These are phyloP conservation scores for Chelon auratus DNA, from an alignment of 2,797 vertebrate species.

Conservation along the genomic window DNA sequence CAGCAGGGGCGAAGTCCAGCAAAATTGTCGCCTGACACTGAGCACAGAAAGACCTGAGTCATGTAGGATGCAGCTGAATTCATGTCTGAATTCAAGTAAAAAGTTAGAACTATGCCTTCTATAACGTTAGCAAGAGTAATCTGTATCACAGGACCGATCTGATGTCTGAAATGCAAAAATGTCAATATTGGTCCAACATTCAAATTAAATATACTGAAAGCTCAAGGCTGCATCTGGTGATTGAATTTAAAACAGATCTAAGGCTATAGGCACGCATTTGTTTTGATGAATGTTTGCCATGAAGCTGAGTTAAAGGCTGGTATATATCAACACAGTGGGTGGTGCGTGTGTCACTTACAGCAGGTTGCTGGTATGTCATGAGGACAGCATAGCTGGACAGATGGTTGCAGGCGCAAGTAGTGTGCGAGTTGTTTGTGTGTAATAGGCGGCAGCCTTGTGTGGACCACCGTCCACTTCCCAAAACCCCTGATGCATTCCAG, in stretches of 20 bases:
- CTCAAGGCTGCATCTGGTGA: neutral
- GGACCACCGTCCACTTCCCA: conserved; percentile 93
- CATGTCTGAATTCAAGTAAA: neutral
- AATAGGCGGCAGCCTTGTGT: conserved; percentile 92
- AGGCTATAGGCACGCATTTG: neutral
- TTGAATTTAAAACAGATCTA: neutral
- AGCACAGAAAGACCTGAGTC: neutral
- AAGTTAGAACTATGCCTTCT: neutral
- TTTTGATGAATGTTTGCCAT: neutral
- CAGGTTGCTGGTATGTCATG: conserved; percentile 91
- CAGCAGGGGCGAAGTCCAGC: neutral
- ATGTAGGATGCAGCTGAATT: neutral
- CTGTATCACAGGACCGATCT: too few relatives aligned
- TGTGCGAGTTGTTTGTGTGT: conserved; percentile 93
- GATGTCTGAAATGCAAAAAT: too few relatives aligned
- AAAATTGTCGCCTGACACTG: neutral
- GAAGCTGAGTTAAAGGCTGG: neutral
- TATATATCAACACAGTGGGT: neutral
- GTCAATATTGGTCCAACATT: neutral
- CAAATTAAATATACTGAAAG: conserved; percentile 8
- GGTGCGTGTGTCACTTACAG: conserved; percentile 74
- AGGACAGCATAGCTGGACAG: conserved; percentile 95
- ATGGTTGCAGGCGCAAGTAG: conserved; percentile 94
- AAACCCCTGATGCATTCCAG: conserved; percentile 93
- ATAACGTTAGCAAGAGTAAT: neutral